phyloP scores from a whole-genome alignment of 2,888 invertebrate genomes.

The Listrodromus nycthemerus region DNA sequence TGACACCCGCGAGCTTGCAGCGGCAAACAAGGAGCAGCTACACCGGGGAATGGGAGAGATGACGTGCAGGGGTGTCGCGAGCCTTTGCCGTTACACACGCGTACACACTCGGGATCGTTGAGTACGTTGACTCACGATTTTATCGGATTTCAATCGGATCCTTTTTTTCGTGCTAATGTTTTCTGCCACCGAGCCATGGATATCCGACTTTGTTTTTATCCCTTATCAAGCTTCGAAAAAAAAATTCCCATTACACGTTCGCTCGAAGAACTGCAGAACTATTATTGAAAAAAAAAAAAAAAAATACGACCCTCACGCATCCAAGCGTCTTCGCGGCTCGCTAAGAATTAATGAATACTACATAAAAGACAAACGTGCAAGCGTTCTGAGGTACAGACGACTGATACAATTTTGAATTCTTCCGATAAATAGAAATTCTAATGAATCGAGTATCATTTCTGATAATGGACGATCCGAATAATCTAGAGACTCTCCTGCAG shows the following conservation, averaged over 20 bases:
- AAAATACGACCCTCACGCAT: too few species aligned
- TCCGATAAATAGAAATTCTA: not conserved
- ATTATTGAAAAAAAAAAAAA: too few species aligned
- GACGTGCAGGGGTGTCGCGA: slow-evolving; percentile 46
- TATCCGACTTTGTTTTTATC: too few species aligned
- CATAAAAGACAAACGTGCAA: too few species aligned
- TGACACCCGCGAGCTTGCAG: slow-evolving; percentile 76
- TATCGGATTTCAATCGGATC: not conserved
- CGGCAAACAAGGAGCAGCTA: slow-evolving; percentile 53
- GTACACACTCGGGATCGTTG: not conserved
- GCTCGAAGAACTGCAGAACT: too few species aligned
- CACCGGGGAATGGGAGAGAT: slow-evolving; percentile 28
- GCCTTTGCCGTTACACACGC: slow-evolving; percentile 22
- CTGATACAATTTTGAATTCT: too few species aligned
- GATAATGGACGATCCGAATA: not conserved
- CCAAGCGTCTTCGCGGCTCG: too few species aligned
- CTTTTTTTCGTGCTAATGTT: not conserved
- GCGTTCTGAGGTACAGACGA: too few species aligned
- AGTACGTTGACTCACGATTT: slow-evolving; percentile 12
- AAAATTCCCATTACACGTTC: too few species aligned
- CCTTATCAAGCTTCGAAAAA: too few species aligned
- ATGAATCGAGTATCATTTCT: not conserved
- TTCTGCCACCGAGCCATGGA: not conserved
- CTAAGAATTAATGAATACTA: too few species aligned
- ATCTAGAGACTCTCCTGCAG: not conserved